Evolutionary conservation across 92 coral and sea anemone species (phyloP).

Genomic region (Paragorgia papillata): DNA sequence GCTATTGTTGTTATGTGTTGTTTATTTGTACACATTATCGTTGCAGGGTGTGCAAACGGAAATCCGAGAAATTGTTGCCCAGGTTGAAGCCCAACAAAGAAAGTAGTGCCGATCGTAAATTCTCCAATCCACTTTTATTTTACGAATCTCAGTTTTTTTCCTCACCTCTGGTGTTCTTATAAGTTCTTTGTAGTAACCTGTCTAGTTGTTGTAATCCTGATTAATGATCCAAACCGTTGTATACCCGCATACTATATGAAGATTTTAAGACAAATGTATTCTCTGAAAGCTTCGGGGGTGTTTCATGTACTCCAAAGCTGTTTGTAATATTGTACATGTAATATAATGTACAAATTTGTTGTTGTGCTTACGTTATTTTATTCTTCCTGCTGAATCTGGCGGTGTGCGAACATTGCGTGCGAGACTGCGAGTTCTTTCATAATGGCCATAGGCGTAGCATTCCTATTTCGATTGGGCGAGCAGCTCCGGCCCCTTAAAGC

Average conservation of each 20-base stretch:
- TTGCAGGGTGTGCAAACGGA: slow-evolving; percentile 43
- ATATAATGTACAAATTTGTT: slow-evolving; percentile 46
- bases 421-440: too few species aligned
- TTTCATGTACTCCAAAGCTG: too few species aligned
- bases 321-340: slow-evolving; percentile 48
- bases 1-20: not conserved
- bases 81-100: slow-evolving; percentile 39
- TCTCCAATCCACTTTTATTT: slow-evolving; percentile 29
- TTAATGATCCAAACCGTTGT: slow-evolving; percentile 13
- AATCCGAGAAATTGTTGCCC: slow-evolving; percentile 40
- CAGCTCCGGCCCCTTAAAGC: too few species aligned
- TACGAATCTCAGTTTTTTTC: slow-evolving; percentile 2
- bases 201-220: slow-evolving; percentile 42
- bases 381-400: too few species aligned
- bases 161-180: slow-evolving; percentile 13
- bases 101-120: slow-evolving; percentile 12
- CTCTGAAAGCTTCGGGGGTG: slow-evolving; percentile 23
- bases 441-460: too few species aligned
- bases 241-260: slow-evolving; percentile 29
- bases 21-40: not conserved
- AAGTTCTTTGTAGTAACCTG: slow-evolving; percentile 10
- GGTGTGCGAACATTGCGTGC: too few species aligned
- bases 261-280: slow-evolving; percentile 26
- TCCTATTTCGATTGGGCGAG: too few species aligned
- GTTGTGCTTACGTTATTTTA: too few species aligned